Evolutionary conservation across 2,888 invertebrate genomes (phyloP).

Genomic region (Trimorus sp.): DNA sequence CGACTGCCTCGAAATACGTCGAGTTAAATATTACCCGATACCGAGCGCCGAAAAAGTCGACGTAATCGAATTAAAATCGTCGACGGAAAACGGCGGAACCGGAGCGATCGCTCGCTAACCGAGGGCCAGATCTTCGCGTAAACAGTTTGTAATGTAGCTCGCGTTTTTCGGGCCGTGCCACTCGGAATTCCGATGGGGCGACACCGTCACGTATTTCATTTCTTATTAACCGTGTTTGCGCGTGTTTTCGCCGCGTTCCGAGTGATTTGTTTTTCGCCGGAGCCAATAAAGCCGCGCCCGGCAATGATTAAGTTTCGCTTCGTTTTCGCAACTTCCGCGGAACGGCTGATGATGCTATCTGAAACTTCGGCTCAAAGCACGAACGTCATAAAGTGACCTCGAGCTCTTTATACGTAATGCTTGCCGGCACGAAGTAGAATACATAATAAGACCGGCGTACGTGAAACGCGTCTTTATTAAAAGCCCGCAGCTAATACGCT

Average conservation of each 20-base stretch:
- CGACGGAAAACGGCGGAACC: neutral
- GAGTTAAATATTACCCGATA: no score
- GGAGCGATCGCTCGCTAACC: neutral
- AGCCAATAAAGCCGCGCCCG: constrained; percentile 40
- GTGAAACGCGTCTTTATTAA: constrained; percentile 50
- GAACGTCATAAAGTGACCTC: constrained; percentile 58
- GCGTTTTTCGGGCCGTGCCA: neutral
- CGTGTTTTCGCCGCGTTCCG: constrained; percentile 42
- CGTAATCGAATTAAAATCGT: no score
- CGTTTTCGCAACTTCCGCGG: constrained; percentile 43
- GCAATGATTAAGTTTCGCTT: constrained; percentile 56
- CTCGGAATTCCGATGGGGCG: constrained; percentile 15
- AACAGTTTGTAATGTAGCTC: neutral
- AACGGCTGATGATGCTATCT: constrained; percentile 40
- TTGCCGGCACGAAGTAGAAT: constrained; percentile 53
- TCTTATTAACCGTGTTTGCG: constrained; percentile 47
- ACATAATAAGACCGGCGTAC: constrained; percentile 49
- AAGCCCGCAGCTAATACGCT: constrained; percentile 22
- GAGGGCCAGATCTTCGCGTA: neutral
- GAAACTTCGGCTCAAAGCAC: constrained; percentile 53
- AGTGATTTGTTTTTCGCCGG: constrained; percentile 51
- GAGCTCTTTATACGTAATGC: constrained; percentile 55
- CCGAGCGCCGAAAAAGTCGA: no score
- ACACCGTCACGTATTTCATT: constrained; percentile 44
- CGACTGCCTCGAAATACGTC: no score